phyloP scores from a whole-genome alignment of 2,113 vertebrate genomes.

The Alaudala cheleensis region DNA sequence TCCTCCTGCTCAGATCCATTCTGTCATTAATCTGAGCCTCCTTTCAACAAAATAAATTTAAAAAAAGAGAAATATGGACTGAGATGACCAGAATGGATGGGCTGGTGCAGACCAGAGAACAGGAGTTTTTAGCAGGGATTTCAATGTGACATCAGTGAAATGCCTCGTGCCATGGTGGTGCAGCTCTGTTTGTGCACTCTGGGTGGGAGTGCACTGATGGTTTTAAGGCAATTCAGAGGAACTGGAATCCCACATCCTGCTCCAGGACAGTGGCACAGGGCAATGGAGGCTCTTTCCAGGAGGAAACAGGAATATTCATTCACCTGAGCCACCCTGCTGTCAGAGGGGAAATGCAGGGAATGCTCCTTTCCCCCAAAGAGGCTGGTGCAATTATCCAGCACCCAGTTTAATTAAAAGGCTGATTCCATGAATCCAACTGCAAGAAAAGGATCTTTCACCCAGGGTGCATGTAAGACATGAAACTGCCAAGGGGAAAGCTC shows the following conservation, averaged over 20 bases:
- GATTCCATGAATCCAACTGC: background rate
- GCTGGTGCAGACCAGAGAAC: slow-evolving; percentile 66
- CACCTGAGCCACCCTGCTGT: background rate
- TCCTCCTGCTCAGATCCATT: slow-evolving; percentile 65
- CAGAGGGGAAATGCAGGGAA: background rate
- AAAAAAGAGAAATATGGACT: slow-evolving; percentile 69
- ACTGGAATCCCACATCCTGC: background rate
- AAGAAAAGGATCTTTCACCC: background rate
- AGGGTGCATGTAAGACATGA: rapidly evolving
- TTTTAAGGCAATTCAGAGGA: slow-evolving; percentile 43
- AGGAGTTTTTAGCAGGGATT: slow-evolving; percentile 70
- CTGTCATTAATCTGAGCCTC: slow-evolving; percentile 74
- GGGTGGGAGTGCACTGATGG: slow-evolving; percentile 37
- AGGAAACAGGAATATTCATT: background rate
- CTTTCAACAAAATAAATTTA: slow-evolving; percentile 64
- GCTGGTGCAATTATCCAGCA: background rate
- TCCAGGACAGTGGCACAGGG: background rate
- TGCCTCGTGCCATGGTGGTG: slow-evolving; percentile 51
- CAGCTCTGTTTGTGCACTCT: slow-evolving; percentile 41
- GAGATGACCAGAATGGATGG: slow-evolving; percentile 76
- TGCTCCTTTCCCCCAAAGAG: background rate
- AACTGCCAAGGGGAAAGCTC: background rate
- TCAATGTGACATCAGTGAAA: slow-evolving; percentile 72
- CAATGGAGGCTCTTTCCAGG: background rate
- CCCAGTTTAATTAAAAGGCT: background rate